phyloP scores from a whole-genome alignment of 1,140 invertebrate genomes.

The Habropoda laboriosa region DNA sequence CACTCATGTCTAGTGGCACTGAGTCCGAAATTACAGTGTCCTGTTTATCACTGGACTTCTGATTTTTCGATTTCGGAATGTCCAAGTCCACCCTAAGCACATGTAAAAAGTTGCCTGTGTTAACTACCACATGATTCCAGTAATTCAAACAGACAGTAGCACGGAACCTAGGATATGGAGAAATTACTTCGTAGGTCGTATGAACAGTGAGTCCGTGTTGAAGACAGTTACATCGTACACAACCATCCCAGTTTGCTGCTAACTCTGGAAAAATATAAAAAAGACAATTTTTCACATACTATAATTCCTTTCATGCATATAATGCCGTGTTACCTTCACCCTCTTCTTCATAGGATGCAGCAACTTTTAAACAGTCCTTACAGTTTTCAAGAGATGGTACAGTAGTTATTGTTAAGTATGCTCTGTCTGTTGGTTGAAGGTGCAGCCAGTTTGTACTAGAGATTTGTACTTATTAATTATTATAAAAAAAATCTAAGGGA shows the following conservation, averaged over 20 bases:
- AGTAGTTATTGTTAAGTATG: slow-evolving; percentile 83
- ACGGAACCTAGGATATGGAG: slow-evolving; percentile 86
- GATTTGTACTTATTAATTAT: slow-evolving; percentile 28
- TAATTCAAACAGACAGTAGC: slow-evolving; percentile 85
- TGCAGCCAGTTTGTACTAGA: slow-evolving; percentile 73
- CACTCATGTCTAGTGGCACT: slow-evolving; percentile 74
- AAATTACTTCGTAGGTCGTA: slow-evolving; percentile 86
- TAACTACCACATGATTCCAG: slow-evolving; percentile 86
- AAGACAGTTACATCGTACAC: slow-evolving; percentile 84
- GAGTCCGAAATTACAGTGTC: slow-evolving; percentile 71
- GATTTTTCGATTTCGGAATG: slow-evolving; percentile 70
- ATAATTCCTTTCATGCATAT: not conserved
- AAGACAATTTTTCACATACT: not conserved
- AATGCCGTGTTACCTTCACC: slow-evolving; percentile 73
- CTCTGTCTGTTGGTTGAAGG: slow-evolving; percentile 80
- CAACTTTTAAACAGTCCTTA: slow-evolving; percentile 83
- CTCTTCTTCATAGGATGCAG: slow-evolving; percentile 84
- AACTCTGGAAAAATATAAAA: slow-evolving; percentile 76
- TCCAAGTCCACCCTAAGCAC: slow-evolving; percentile 83
- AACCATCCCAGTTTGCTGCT: slow-evolving; percentile 84
- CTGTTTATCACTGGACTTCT: slow-evolving; percentile 71
- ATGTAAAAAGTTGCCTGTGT: slow-evolving; percentile 88
- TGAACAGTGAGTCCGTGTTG: slow-evolving; percentile 87
- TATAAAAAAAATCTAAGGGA: not conserved
- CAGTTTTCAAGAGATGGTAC: slow-evolving; percentile 85